Percentiles rank a stretch among this genome's conserved stretches.
Conservation (phyloP, 1,140 invertebrate species). For the Magallana angulata region DNA sequence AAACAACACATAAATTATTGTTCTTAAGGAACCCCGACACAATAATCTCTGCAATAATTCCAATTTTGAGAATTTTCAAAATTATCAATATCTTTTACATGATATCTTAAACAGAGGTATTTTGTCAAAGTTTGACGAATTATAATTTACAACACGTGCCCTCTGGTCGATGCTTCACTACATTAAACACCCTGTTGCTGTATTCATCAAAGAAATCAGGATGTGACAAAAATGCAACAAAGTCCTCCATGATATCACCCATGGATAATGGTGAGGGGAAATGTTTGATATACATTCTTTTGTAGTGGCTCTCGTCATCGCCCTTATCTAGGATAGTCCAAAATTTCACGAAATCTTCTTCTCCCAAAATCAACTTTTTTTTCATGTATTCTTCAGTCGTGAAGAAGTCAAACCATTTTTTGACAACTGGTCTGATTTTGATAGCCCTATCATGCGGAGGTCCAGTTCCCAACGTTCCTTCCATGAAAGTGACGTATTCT, state of each 20-base stretch:
- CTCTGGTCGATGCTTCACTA: not conserved
- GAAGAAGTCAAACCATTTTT: not conserved
- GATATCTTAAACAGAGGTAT: too few species aligned
- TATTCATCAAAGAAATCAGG: not conserved
- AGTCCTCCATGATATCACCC: not conserved
- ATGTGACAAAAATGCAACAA: not conserved
- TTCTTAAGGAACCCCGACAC: too few species aligned
- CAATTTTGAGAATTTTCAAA: too few species aligned
- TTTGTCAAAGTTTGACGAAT: too few species aligned
- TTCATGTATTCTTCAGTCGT: not conserved
- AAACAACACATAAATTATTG: too few species aligned
- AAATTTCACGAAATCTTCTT: not conserved
- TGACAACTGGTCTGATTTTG: constrained; percentile 3
- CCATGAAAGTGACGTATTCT: not conserved
- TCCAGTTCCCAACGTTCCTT: not conserved
- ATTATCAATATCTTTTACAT: too few species aligned
- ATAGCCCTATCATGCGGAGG: not conserved
- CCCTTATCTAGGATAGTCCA: not conserved
- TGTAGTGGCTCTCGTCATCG: not conserved
- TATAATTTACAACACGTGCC: too few species aligned
- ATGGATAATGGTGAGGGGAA: not conserved
- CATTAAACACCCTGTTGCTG: not conserved
- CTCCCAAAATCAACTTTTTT: not conserved
- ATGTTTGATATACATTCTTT: not conserved
- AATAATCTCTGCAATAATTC: too few species aligned